Evolutionary conservation across 2,888 invertebrate genomes (phyloP), one percentile per base, ranked within the genome.

Genomic region (Bembecia ichneumoniformis): DNA sequence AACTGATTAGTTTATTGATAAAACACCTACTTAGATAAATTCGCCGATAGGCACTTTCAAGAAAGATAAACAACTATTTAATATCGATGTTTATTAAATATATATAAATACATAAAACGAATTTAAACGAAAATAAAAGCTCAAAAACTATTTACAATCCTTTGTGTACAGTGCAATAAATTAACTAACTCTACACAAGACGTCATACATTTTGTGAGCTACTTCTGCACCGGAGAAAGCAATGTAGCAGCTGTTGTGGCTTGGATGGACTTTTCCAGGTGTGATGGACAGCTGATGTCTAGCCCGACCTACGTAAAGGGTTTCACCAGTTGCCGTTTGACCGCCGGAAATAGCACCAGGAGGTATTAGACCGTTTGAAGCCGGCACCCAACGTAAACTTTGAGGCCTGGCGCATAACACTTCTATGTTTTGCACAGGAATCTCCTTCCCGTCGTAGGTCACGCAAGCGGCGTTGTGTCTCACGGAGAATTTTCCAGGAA

Each of bases 271-370:
- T 61, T 90, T 90, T 9, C 91, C 91, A 2, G 90, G 89, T 3
- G 90, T 87, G 7, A 89, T 67, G 0, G 88, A 89, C 7, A 89
- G 77, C 63, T 89, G 89, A 62, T 90, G 88, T 36, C 80, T 72
- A 0, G 89, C 89, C 55, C 90, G 76, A 0, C 89, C 90, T 0
- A 90, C 82, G 59, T 88, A 90, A 13, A 90, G 57, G 3, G 81
- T 78, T 60, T 89, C 89, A 3, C 88, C 88, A 3, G 75, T 63
- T 0, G 63, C 51, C 1, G 89, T 89, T 45, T 74, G 76, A 1
- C 90, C 90, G 1, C 89, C 90, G 48, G 81, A 70, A 20, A 90
- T 82, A 0, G 90, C 90, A 10, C 87, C 82, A 1, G 88, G 82
- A 0, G 90, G 90, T 0, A 90, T 74, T 45, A 71, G 78, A 0